Base-by-base conservation (phyloP, 2,888 invertebrate genomes). In the Cabera pusaria region DNA sequence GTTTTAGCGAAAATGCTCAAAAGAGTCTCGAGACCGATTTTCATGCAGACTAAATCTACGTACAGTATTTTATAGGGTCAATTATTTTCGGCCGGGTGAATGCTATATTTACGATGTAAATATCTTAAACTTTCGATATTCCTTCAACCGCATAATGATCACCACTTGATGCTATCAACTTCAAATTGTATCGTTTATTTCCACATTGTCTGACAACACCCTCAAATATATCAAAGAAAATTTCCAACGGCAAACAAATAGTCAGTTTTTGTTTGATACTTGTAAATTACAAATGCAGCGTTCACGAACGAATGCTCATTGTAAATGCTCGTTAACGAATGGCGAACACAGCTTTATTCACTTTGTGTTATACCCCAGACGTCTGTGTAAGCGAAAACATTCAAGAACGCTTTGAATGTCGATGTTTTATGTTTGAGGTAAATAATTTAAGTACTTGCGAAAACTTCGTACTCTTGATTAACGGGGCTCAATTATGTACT, bases 391-490 rank as follows among this genome's bases (percentile, higher is more conserved):
- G 77, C 81, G 60, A 67, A 82, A 86, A 79, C 78, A 80, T 82
- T 82, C 62, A 64, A 69, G 73, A 77, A 78, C 74, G 72, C 77
- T 86, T 83, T 82, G 75, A 82, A 82, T 77, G 71, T 68, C 73
- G 70, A 82, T 82, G 82, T 83, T 85, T 83, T 82, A 72, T 84
- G 80, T 83, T 84, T 76, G 76, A 76, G 82, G 81, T 76, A 82
- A 84, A 86, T 84, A 82, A 85, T 83, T 54, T 75, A 73, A 84
- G 78, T 73, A 81, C 77, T 85, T 78, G 79, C 70, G 77, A 83
- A 86, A 84, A 85, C 82, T 86, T 82, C 55, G 65, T 64, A 68
- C 72, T 84, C 76, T 82, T 84, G 81, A 85, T 87, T 85, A 87
- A 80, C 78, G 69, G 68, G 61, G 74, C 83, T 79, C 78, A 83